Conservation (phyloP, 2,888 invertebrate species). For the Ichneumoninae sp. region DNA sequence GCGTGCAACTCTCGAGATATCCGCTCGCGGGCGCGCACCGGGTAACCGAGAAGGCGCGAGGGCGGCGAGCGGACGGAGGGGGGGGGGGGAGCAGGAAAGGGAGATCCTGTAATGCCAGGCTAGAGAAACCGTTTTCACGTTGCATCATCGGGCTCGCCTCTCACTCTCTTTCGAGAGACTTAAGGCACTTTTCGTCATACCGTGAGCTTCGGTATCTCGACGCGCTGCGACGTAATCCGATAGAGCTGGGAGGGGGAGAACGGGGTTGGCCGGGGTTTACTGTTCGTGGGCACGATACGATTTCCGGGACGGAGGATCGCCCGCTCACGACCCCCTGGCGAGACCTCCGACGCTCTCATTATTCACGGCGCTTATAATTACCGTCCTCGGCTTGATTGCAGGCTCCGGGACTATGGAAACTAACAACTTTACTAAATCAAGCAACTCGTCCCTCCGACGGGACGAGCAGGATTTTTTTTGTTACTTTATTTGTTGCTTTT, state of each 20-base stretch:
- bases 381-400: conserved; percentile 58
- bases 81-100: background rate
- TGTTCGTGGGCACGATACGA: conserved; percentile 50
- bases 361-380: conserved; percentile 65
- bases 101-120: conserved; percentile 5
- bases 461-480: background rate
- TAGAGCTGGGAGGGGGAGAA: background rate
- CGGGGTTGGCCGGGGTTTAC: background rate
- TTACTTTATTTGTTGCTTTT: too few species aligned
- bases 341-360: conserved; percentile 42
- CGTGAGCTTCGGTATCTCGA: background rate
- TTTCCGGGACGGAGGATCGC: conserved; percentile 36
- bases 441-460: conserved; percentile 11
- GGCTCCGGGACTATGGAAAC: conserved; percentile 56
- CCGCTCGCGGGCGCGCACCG: background rate
- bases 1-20: conserved; percentile 50
- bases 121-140: conserved; percentile 29
- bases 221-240: conserved; percentile 45
- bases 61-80: conserved; percentile 8
- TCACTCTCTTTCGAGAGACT: background rate
- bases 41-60: background rate
- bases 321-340: background rate
- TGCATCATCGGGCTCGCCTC: background rate
- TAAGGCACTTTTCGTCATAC: conserved; percentile 3
- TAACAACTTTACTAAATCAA: conserved; percentile 62